A percentile compares a stretch with the other conserved stretches of the same genome.
Evolutionary conservation across 2,797 vertebrate genomes (phyloP).

Genomic region (Poeciliopsis gracilis): DNA sequence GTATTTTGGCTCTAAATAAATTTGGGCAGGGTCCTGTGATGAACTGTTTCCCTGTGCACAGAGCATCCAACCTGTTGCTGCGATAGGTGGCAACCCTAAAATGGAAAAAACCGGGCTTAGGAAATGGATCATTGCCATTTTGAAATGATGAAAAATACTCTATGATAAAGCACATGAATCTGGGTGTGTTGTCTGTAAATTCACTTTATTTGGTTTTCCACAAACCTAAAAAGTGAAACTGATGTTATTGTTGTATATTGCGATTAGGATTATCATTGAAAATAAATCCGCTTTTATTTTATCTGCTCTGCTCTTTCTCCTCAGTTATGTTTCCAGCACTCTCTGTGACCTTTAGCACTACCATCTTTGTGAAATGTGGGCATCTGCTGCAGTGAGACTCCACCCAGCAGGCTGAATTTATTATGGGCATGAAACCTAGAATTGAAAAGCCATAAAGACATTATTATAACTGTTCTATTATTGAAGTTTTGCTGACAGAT

Average conservation of each 20-base stretch:
- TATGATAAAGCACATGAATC: not conserved
- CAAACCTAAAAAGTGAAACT: not conserved
- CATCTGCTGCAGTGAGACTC: conserved; percentile 1
- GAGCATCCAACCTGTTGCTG: not conserved
- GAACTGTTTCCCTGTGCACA: not conserved
- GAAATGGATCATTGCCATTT: not conserved
- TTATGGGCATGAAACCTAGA: not conserved
- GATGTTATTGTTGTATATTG: not conserved
- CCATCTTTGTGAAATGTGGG: not conserved
- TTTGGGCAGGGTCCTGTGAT: not conserved
- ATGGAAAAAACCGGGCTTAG: not conserved
- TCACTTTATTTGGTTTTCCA: not conserved
- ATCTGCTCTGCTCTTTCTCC: not conserved
- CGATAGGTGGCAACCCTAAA: not conserved
- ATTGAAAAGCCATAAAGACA: not conserved
- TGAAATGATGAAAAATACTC: not conserved
- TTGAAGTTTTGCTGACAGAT: not conserved
- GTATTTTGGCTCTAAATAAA: not conserved
- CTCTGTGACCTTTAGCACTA: not conserved
- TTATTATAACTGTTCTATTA: not conserved
- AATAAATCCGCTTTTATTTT: not conserved
- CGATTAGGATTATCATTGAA: not conserved
- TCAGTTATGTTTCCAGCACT: not conserved
- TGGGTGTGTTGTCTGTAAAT: not conserved
- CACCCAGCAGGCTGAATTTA: not conserved